A percentile compares a stretch with the other conserved stretches of the same genome.
These are phyloP conservation scores for Paedocypris sp. DNA, from an alignment of 2,113 vertebrate species.

Conservation along the genomic window DNA sequence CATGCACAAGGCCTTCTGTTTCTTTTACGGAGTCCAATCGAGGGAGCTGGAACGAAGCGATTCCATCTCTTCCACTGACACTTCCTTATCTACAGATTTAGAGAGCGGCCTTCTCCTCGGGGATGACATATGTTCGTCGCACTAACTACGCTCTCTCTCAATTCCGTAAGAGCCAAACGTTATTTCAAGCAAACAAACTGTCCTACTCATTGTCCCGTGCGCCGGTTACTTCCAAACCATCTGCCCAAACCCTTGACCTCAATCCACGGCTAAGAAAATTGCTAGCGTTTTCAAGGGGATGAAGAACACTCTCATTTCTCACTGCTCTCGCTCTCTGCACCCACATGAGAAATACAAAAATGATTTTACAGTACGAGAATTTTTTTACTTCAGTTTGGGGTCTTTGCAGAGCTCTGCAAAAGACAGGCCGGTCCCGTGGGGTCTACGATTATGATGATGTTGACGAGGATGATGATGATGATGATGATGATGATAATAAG, in stretches of 20 bases:
- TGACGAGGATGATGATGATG: not conserved
- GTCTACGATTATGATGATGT: not conserved
- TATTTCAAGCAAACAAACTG: conserved; percentile 9
- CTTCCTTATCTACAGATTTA: conserved; percentile 85
- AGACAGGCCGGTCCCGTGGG: not conserved
- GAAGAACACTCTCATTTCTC: not conserved
- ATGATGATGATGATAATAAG: not conserved
- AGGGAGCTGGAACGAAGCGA: conserved; percentile 73
- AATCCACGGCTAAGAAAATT: conserved; percentile 7
- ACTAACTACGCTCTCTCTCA: conserved; percentile 52
- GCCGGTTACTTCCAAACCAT: not conserved
- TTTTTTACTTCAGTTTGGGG: too few species aligned
- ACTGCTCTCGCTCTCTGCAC: not conserved
- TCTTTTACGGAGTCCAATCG: conserved; percentile 81
- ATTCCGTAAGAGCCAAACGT: conserved; percentile 53
- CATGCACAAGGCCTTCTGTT: conserved; percentile 88
- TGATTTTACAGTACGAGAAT: too few species aligned
- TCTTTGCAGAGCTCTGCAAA: too few species aligned
- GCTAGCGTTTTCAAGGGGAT: not conserved
- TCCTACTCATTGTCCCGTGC: not conserved
- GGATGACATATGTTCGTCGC: conserved; percentile 62
- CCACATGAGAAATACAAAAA: conserved; percentile 17
- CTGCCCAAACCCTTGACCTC: not conserved
- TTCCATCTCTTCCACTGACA: conserved; percentile 79
- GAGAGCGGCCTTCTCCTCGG: conserved; percentile 85